Conservation (phyloP, 2,888 invertebrate genomes). For the Heteromurus nitidus region DNA sequence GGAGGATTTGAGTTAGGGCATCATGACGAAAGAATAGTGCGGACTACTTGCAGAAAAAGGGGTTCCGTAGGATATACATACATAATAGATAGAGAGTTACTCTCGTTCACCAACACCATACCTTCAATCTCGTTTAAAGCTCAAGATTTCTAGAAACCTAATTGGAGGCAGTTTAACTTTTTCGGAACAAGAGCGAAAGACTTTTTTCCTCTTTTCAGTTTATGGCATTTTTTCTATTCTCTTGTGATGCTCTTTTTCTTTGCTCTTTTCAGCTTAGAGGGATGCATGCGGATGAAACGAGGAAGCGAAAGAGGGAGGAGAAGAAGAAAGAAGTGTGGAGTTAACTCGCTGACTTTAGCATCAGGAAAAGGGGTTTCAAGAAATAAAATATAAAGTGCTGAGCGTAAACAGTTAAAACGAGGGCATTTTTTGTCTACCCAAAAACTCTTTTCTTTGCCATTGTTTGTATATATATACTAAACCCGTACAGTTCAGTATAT, state of each 20-base stretch:
- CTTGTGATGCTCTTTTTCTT: conserved; percentile 15
- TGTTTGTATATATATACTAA: background rate
- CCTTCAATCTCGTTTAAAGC: conserved; percentile 22
- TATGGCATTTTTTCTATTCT: conserved; percentile 19
- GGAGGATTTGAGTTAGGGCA: background rate
- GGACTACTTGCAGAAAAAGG: background rate
- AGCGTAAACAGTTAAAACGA: conserved; percentile 2
- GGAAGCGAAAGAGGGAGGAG: too few species aligned
- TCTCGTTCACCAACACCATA: too few species aligned
- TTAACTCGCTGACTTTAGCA: conserved; percentile 13
- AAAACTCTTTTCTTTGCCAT: too few species aligned
- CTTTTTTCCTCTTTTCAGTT: conserved; percentile 7
- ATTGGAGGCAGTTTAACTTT: conserved; percentile 27
- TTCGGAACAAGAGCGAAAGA: conserved; percentile 10
- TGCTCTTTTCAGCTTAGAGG: too few species aligned
- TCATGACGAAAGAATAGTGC: background rate
- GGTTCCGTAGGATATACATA: background rate
- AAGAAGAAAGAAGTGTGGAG: conserved; percentile 13
- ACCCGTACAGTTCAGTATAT: too few species aligned
- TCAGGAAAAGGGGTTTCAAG: background rate
- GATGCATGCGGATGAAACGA: too few species aligned
- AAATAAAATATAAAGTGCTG: conserved; percentile 14
- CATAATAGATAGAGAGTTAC: background rate
- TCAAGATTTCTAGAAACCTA: conserved; percentile 10
- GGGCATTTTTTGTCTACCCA: conserved; percentile 4